A percentile compares a stretch with the other conserved stretches of the same genome.
Conservation (phyloP, 2,797 vertebrate species). For the Sphenodon punctatus region DNA sequence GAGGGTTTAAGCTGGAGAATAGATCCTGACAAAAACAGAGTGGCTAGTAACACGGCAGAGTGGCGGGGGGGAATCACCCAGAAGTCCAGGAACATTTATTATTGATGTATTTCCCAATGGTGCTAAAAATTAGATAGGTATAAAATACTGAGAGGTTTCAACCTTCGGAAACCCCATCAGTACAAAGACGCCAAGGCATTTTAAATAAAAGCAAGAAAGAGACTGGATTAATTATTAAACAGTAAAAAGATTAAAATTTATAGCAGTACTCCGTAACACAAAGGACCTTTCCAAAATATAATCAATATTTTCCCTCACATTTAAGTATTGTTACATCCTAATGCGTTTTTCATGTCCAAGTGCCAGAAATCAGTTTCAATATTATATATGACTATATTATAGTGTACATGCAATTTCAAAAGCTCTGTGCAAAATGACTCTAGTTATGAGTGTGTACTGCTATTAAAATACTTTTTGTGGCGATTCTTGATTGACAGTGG, state of each 20-base stretch:
- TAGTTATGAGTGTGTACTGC: neutral
- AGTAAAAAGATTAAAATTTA: slow-evolving; percentile 42
- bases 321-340: slow-evolving; percentile 27
- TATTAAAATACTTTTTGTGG: neutral
- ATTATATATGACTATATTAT: neutral
- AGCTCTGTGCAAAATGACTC: neutral
- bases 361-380: slow-evolving; percentile 1
- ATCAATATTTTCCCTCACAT: slow-evolving; percentile 42
- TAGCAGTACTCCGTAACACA: slow-evolving; percentile 23
- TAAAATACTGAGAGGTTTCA: neutral
- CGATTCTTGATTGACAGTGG: neutral
- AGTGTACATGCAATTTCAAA: neutral
- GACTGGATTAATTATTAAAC: slow-evolving; percentile 50
- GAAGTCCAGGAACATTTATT: neutral
- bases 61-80: too few species aligned
- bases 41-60: too few species aligned
- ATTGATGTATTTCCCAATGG: neutral
- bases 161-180: neutral
- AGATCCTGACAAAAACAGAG: too few species aligned
- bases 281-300: slow-evolving; percentile 11
- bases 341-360: slow-evolving; percentile 1
- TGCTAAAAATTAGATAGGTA: neutral
- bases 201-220: neutral
- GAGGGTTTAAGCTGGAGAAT: too few species aligned
- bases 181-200: neutral